Evolutionary conservation across 2,113 vertebrate species (phyloP).

Genomic region (Suricata suricatta): DNA sequence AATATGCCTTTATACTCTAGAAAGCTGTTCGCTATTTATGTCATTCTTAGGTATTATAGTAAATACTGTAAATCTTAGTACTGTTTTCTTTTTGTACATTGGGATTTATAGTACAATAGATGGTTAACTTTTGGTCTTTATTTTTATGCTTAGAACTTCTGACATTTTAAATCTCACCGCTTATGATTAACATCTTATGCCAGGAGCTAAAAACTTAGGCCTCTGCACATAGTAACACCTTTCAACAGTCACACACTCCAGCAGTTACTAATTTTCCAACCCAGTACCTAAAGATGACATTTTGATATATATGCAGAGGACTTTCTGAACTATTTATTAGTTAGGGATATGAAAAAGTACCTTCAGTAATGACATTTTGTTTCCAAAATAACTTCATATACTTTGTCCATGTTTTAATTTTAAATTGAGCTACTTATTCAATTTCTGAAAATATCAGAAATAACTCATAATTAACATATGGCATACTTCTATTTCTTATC

Average conservation of each 20-base stretch:
- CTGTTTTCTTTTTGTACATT: neutral
- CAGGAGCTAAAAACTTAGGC: slow-evolving; percentile 81
- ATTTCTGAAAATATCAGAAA: slow-evolving; percentile 41
- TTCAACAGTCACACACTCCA: slow-evolving; percentile 83
- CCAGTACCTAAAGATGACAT: slow-evolving; percentile 84
- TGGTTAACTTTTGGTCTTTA: slow-evolving; percentile 69
- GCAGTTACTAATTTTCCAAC: slow-evolving; percentile 85
- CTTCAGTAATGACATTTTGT: slow-evolving; percentile 70
- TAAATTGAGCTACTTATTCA: slow-evolving; percentile 61
- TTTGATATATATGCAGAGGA: slow-evolving; percentile 84
- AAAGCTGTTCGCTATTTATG: neutral
- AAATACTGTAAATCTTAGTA: neutral
- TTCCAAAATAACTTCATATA: slow-evolving; percentile 73
- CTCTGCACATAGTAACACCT: slow-evolving; percentile 76
- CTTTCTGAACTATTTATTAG: slow-evolving; percentile 82
- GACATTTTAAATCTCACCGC: slow-evolving; percentile 83
- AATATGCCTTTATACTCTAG: neutral
- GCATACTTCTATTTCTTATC: neutral
- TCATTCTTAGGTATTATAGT: neutral
- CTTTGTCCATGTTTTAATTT: slow-evolving; percentile 66
- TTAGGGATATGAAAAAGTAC: slow-evolving; percentile 74
- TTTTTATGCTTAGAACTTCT: slow-evolving; percentile 78
- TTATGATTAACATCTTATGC: slow-evolving; percentile 82
- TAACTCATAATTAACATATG: slow-evolving; percentile 43
- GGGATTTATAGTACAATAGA: slow-evolving; percentile 69